These are phyloP conservation scores for Colletes collaris DNA, from an alignment of 2,888 invertebrate species.

Conservation along the genomic window DNA sequence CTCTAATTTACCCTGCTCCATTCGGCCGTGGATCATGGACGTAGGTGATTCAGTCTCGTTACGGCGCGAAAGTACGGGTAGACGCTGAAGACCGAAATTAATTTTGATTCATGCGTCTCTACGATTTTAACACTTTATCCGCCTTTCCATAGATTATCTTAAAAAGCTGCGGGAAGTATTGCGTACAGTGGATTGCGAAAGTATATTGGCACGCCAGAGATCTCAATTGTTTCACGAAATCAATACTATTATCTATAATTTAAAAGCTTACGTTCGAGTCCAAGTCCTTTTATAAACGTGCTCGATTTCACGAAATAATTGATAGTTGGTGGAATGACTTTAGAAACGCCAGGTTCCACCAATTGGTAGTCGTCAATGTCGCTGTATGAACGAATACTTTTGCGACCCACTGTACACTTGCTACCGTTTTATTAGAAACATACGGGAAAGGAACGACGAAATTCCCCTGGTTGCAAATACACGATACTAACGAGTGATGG, in stretches of 20 bases:
- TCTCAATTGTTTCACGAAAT: too few species aligned
- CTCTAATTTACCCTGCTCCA: conserved; percentile 37
- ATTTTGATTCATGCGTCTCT: not conserved
- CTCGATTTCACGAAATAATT: too few species aligned
- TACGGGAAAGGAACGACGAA: not conserved
- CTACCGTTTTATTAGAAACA: too few species aligned
- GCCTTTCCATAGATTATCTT: not conserved
- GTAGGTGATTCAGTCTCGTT: conserved; percentile 40
- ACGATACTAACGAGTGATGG: conserved; percentile 62
- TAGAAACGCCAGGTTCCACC: too few species aligned
- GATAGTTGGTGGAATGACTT: too few species aligned
- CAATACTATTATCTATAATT: too few species aligned
- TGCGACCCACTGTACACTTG: not conserved
- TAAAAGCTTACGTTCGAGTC: too few species aligned
- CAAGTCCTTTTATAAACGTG: too few species aligned
- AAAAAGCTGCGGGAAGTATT: not conserved
- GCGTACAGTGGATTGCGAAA: too few species aligned
- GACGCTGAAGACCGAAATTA: not conserved
- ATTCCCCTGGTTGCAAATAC: conserved; percentile 32
- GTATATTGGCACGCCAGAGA: not conserved
- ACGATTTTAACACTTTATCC: not conserved
- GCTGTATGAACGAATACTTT: not conserved
- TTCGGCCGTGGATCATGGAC: conserved; percentile 33
- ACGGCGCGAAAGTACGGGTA: not conserved
- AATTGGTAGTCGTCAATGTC: too few species aligned